Conservation (phyloP, 1,140 invertebrate species). For the Semibalanus balanoides region DNA sequence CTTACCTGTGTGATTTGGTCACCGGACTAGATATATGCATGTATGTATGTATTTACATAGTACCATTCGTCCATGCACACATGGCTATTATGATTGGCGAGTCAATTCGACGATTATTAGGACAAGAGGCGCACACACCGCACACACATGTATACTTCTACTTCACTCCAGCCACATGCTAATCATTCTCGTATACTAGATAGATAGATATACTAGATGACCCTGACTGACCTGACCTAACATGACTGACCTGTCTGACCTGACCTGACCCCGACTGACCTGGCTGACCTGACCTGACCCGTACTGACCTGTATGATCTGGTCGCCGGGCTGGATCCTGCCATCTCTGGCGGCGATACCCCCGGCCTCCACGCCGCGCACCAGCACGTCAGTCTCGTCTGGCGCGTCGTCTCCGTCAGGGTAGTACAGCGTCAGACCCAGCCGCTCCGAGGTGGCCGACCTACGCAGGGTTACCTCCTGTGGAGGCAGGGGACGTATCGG, state of each 20-base stretch:
- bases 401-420: constrained; percentile 33
- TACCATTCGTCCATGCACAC: no score
- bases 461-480: constrained; percentile 52
- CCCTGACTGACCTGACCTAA: no score
- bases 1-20: constrained; percentile 43
- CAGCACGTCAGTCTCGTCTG: constrained; percentile 45
- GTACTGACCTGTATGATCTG: constrained; percentile 36
- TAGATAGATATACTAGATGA: no score
- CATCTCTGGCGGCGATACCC: constrained; percentile 51
- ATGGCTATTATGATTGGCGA: no score
- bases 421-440: constrained; percentile 54
- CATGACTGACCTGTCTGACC: no score
- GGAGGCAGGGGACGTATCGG: constrained; percentile 20
- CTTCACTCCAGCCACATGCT: no score
- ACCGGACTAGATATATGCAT: constrained; percentile 50
- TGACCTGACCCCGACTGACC: background rate
- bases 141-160: no score
- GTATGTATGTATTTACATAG: no score
- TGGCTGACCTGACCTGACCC: constrained; percentile 3
- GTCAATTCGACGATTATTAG: no score
- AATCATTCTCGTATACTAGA: no score
- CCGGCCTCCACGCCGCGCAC: constrained; percentile 53
- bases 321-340: constrained; percentile 52
- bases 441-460: constrained; percentile 39
- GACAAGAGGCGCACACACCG: no score